Evolutionary conservation across 35 echinoderm and acorn worm species (phyloP).

Genomic region (Holothuria glaberrima): DNA sequence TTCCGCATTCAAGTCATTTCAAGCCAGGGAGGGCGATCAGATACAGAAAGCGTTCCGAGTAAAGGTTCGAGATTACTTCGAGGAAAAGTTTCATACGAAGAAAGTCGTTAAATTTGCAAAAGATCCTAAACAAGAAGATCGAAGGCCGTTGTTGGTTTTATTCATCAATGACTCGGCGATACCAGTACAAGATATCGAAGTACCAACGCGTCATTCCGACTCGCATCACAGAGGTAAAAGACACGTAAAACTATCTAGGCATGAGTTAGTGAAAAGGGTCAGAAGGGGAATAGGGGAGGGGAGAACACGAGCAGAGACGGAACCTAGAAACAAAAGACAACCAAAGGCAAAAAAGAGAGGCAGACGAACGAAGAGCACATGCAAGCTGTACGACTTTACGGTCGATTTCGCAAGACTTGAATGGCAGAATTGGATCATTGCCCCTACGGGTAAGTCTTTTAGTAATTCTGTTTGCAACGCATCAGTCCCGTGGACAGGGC

Average conservation of each 20-base stretch:
- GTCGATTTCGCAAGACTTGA: constrained; percentile 58
- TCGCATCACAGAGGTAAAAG: not conserved
- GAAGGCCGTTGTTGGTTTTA: constrained; percentile 53
- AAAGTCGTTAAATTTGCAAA: constrained; percentile 66
- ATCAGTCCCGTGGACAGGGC: too few species aligned
- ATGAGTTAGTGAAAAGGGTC: constrained; percentile 14
- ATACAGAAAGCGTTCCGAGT: constrained; percentile 55
- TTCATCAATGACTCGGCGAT: constrained; percentile 67
- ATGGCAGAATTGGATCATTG: constrained; percentile 70
- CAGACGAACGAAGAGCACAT: constrained; percentile 17
- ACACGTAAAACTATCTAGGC: constrained; percentile 29
- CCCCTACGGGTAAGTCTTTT: constrained; percentile 55
- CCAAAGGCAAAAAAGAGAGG: constrained; percentile 2
- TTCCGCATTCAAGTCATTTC: constrained; percentile 20
- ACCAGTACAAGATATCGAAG: constrained; percentile 47
- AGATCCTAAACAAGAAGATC: constrained; percentile 54
- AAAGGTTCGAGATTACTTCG: constrained; percentile 49
- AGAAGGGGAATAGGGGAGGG: not conserved
- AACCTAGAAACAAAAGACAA: constrained; percentile 30
- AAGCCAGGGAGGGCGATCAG: constrained; percentile 32
- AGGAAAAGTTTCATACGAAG: constrained; percentile 50
- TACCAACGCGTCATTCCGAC: not conserved
- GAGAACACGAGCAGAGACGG: not conserved
- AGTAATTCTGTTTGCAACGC: too few species aligned
- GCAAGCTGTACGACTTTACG: constrained; percentile 54